Evolutionary conservation across 2,888 invertebrate species (phyloP), one percentile per base, ranked within the genome.

Genomic region (Clanis bilineata): DNA sequence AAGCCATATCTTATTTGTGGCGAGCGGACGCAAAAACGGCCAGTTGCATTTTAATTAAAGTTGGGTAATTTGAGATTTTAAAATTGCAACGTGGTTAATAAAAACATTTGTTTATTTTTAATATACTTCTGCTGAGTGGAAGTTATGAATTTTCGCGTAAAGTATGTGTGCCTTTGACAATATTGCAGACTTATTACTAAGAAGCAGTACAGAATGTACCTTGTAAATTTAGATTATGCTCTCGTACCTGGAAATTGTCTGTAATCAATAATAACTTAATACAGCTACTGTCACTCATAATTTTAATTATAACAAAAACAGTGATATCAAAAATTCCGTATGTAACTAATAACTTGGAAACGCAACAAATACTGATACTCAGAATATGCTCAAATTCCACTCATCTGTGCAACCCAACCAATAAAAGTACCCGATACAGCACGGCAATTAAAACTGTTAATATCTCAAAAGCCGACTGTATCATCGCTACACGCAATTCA

Each of bases 381-480:
- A n/a, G n/a, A n/a, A n/a, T n/a, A 43, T 23, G 5, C 41, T 41
- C 18, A 18, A 18, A 18, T 28, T 1, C 51, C 28, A 51, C 51
- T 51, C 51, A n/a, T 4, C 7, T 18, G 6, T 41, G 41, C 41
- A 41, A 47, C 5, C 1, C 15, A 51, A 25, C 21, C 56, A 43
- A 57, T 25, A 57, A 28, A 43, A 57, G 7, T 56, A 21, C 25
- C 12, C n/a, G 22, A 43, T 43, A 43, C 39, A 25, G 28, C 43
- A 43, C 25, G 21, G 25, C 15, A 57, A 57, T 57, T 57, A 57
- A 25, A 57, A 57, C 3, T 28, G n/a, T 28, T 56, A 39, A 57
- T 57, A 57, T 28, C 56, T 57, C 25, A 22, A 57, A 57, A 57
- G 43, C 43, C 41, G 23, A 32, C 18, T 39, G 43, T 43, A 43